Percentiles rank a stretch among this genome's conserved stretches.
phyloP scores from a whole-genome alignment of 2,113 vertebrate species.

The Heterotilapia buettikoferi region DNA sequence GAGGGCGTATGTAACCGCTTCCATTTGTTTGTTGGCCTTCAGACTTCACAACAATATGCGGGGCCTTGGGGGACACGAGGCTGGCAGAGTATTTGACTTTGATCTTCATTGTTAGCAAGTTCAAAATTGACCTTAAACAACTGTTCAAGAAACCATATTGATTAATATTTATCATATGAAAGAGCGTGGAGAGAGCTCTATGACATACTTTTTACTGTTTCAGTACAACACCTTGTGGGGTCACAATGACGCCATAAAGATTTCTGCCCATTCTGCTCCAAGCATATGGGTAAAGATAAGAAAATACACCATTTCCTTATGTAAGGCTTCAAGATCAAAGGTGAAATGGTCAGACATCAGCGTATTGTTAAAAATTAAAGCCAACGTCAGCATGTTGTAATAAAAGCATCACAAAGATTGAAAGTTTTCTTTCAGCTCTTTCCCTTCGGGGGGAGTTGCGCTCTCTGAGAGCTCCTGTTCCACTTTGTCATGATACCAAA shows the following conservation, averaged over 20 bases:
- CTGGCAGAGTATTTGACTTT: not conserved
- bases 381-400: not conserved
- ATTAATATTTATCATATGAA: rapidly evolving
- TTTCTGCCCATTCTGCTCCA: not conserved
- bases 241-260: rapidly evolving
- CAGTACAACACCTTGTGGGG: not conserved
- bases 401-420: not conserved
- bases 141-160: not conserved
- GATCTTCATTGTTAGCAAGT: not conserved
- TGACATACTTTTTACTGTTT: not conserved
- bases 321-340: no score
- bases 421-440: not conserved
- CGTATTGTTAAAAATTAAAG: not conserved
- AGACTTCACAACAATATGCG: rapidly evolving
- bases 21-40: not conserved
- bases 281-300: not conserved
- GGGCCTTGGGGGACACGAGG: not conserved
- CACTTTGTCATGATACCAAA: not conserved
- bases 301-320: rapidly evolving
- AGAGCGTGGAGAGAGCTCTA: not conserved
- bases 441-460: no score
- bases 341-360: not conserved
- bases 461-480: not conserved
- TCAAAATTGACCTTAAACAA: not conserved
- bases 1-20: not conserved